phyloP scores from a whole-genome alignment of 1,140 invertebrate species.

The Cydia pomonella region DNA sequence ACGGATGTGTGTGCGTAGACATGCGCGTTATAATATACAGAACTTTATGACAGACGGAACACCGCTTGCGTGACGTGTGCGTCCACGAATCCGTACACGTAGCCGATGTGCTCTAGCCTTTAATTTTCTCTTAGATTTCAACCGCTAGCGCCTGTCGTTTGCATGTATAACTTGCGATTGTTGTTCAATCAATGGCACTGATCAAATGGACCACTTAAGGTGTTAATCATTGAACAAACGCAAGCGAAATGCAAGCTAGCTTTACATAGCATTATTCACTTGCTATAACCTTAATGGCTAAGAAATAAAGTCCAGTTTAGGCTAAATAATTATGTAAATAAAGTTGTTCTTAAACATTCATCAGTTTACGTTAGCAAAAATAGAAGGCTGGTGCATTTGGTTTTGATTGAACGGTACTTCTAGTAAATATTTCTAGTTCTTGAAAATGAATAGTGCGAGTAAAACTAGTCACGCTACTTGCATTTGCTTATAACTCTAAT shows the following conservation, averaged over 20 bases:
- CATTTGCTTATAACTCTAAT: background rate
- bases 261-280: background rate
- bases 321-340: background rate
- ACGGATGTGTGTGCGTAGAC: too few relatives aligned
- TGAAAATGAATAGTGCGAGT: background rate
- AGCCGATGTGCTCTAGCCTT: too few relatives aligned
- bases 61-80: too few relatives aligned
- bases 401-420: background rate
- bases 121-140: too few relatives aligned
- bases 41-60: too few relatives aligned
- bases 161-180: slow-evolving; percentile 17
- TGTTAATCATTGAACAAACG: slow-evolving; percentile 50
- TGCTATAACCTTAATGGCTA: background rate
- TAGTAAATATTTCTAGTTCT: background rate
- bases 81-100: too few relatives aligned
- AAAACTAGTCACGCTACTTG: background rate
- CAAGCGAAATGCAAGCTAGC: slow-evolving; percentile 35
- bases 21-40: too few relatives aligned
- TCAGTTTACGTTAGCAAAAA: background rate
- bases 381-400: background rate
- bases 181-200: slow-evolving; percentile 48
- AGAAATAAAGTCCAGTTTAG: background rate
- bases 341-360: background rate
- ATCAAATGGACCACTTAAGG: slow-evolving; percentile 53
- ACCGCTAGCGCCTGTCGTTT: background rate